These are phyloP conservation scores for Hippocampus kuda DNA, from an alignment of 2,797 vertebrate genomes.

Conservation along the genomic window DNA sequence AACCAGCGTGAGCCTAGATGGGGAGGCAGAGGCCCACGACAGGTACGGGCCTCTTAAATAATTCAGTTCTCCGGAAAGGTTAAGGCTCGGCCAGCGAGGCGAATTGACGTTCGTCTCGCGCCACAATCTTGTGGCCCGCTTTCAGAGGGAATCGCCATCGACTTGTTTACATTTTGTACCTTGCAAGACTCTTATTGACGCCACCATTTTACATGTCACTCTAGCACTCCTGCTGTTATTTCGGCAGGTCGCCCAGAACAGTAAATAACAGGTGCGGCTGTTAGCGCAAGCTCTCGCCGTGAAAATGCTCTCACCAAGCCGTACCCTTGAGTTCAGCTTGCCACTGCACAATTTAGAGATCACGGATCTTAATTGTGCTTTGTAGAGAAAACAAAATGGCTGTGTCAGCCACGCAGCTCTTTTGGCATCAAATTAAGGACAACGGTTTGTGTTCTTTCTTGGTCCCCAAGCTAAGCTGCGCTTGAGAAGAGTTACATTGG, in stretches of 20 bases:
- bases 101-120: constrained; percentile 68
- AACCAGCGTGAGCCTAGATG: constrained; percentile 37
- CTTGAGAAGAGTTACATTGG: background rate
- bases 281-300: constrained; percentile 8
- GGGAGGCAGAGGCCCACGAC: constrained; percentile 56
- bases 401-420: background rate
- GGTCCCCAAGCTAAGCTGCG: background rate
- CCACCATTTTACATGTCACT: constrained; percentile 45
- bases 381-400: background rate
- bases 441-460: background rate
- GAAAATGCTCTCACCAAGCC: background rate
- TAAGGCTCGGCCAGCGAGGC: constrained; percentile 59
- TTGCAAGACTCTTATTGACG: constrained; percentile 51
- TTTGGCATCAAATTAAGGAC: background rate
- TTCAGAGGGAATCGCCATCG: constrained; percentile 29
- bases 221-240: constrained; percentile 25
- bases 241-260: constrained; percentile 6
- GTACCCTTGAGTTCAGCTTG: background rate
- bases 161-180: constrained; percentile 47
- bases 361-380: background rate
- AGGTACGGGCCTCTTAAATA: constrained; percentile 69
- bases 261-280: constrained; percentile 8
- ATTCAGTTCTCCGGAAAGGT: constrained; percentile 74
- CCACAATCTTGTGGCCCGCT: constrained; percentile 42
- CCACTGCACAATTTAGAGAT: background rate